Base-by-base conservation (phyloP, 2,113 vertebrate species). In the Riparia riparia region DNA sequence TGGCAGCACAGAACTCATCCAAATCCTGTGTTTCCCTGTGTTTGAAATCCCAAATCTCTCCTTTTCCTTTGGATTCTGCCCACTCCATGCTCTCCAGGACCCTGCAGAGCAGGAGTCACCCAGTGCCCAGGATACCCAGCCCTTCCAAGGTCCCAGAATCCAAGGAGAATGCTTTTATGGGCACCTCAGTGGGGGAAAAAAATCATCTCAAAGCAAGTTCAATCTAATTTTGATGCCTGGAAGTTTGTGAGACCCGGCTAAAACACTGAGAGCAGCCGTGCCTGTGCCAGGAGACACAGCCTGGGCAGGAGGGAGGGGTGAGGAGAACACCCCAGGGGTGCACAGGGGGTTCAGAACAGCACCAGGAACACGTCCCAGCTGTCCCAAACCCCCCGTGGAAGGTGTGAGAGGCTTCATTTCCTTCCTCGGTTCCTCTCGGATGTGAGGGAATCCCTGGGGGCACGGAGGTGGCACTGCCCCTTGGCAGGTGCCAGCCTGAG, bases 21-120 rank as follows among this genome's bases (percentile, higher is more conserved):
- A 6, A 0, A 11, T 57, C n/a, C 44, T 49, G 28, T 1, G 1
- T 34, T 66, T 63, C n/a, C 50, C 73, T 19, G 5, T 0, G 1
- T 18, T 14, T 25, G 63, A 56, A 56, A 26, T 15, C 69, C 57
- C 31, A 39, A 53, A 32, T 7, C 9, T 14, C n/a, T 73, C 44
- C 24, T 65, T 51, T 81, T 42, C 1, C 12, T 47, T 25, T 7
- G 24, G 29, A 2, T 58, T 14, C 26, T 15, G 2, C 72, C 78
- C 6, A 0, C 37, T 37, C 7, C 7, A 0, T 11, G 14, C 37
- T 31, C 49, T 4, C 51, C 66, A 14, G 68, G 17, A 29, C 26
- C 4, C 39, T 10, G 50, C 90, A 16, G 44, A 22, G 66, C 39
- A 10, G 22, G 32, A 12, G 4, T 9, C 28, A 1, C 71, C 25